phyloP scores from a whole-genome alignment of 2,113 vertebrate genomes.

The Crotalus viridis region DNA sequence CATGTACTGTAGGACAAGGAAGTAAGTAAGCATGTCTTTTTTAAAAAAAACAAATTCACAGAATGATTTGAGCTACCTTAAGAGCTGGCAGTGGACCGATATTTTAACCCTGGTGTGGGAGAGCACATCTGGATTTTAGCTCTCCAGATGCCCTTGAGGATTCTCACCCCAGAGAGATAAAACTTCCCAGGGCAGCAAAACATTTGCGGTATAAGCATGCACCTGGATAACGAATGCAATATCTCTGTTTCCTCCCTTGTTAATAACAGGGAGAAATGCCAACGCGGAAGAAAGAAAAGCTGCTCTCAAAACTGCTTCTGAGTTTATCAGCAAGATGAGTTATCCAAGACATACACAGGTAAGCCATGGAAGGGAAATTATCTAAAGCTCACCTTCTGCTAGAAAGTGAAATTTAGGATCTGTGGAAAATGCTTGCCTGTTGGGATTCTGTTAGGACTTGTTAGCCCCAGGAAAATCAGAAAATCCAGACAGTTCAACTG shows the following conservation, averaged over 20 bases:
- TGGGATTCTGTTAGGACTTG: too few relatives aligned
- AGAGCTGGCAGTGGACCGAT: neutral
- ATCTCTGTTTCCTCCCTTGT: neutral
- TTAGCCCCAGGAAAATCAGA: too few relatives aligned
- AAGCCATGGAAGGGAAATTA: neutral
- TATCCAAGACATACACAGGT: conserved; percentile 93
- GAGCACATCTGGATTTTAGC: too few relatives aligned
- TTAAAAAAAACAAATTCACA: neutral
- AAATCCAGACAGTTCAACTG: too few relatives aligned
- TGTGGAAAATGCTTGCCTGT: too few relatives aligned
- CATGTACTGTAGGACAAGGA: too few relatives aligned
- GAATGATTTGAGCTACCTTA: neutral
- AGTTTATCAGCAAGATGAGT: conserved; percentile 95
- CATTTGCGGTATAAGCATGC: neutral
- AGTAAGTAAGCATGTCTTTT: too few relatives aligned
- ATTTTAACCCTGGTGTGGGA: too few relatives aligned
- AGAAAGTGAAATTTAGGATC: neutral
- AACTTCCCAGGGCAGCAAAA: neutral
- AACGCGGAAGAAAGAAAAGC: conserved; percentile 90
- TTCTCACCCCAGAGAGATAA: neutral
- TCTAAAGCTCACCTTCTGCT: neutral
- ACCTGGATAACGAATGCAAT: too few relatives aligned
- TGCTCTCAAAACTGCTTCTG: conserved; percentile 87
- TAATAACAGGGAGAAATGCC: conserved; percentile 81
- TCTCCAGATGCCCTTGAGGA: neutral